These are phyloP conservation scores for Ostrea denselamellosa DNA, from an alignment of 1,140 invertebrate species.

Conservation along the genomic window DNA sequence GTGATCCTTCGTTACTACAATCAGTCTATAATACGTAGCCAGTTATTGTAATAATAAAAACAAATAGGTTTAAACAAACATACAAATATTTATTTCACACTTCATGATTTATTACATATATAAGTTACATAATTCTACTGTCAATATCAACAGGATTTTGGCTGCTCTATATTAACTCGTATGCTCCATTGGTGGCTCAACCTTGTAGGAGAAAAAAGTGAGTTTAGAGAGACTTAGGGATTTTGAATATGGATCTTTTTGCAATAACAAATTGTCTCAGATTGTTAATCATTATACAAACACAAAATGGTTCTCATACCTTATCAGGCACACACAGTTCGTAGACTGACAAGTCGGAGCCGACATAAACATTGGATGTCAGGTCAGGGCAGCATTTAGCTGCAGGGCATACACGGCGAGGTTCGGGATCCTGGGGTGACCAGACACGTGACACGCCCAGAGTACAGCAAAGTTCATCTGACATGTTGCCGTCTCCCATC, in stretches of 20 bases:
- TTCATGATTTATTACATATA: constrained; percentile 7
- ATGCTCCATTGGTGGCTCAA: neutral
- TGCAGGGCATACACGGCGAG: neutral
- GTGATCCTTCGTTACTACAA: neutral
- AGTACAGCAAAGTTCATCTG: neutral
- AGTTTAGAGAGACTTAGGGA: neutral
- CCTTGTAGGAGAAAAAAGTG: neutral
- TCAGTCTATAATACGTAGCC: neutral
- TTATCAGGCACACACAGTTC: constrained; percentile 11
- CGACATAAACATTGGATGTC: neutral
- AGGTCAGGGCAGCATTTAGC: neutral
- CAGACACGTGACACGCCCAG: neutral
- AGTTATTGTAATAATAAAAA: neutral
- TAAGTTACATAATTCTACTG: constrained; percentile 10
- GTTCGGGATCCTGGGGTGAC: neutral
- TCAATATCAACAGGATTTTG: neutral
- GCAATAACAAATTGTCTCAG: no score
- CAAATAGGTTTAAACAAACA: neutral
- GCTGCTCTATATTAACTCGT: neutral
- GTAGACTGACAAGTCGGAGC: neutral
- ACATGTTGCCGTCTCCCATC: neutral
- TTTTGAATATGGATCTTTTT: no score
- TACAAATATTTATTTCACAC: constrained; percentile 26
- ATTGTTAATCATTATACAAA: no score
- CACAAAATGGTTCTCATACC: neutral